These are phyloP conservation scores for Thymallus thymallus DNA, from an alignment of 2,113 vertebrate species.

Conservation along the genomic window DNA sequence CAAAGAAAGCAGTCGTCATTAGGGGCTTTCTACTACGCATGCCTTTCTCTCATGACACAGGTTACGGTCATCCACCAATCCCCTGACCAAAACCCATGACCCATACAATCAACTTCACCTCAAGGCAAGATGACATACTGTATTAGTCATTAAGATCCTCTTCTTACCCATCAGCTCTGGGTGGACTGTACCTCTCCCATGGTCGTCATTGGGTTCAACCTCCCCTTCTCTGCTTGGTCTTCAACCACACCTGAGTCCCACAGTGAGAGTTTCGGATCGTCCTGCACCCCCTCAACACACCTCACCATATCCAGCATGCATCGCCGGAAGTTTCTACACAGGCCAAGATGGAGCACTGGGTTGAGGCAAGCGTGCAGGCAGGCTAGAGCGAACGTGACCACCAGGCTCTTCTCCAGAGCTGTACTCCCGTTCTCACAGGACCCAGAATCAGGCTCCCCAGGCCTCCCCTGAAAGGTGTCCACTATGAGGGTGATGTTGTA, in stretches of 20 bases:
- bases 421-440: not conserved
- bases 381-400: constrained; percentile 66
- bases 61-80: constrained; percentile 48
- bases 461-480: constrained; percentile 58
- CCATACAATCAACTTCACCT: constrained; percentile 62
- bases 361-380: constrained; percentile 81
- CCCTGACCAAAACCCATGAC: constrained; percentile 73
- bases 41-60: constrained; percentile 38
- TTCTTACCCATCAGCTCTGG: constrained; percentile 14
- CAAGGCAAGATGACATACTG: not conserved
- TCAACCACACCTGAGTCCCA: constrained; percentile 54
- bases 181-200: not conserved
- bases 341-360: constrained; percentile 77
- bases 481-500: constrained; percentile 76
- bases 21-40: not conserved
- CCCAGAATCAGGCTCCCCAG: not conserved
- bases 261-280: constrained; percentile 24
- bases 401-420: constrained; percentile 46
- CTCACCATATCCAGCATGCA: constrained; percentile 53
- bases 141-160: constrained; percentile 11
- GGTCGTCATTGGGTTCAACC: constrained; percentile 19
- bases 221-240: constrained; percentile 16
- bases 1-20: too few species aligned
- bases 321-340: constrained; percentile 75
- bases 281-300: not conserved